Evolutionary conservation across 2,113 vertebrate genomes (phyloP).

Genomic region (Cyprinodon tularosa): DNA sequence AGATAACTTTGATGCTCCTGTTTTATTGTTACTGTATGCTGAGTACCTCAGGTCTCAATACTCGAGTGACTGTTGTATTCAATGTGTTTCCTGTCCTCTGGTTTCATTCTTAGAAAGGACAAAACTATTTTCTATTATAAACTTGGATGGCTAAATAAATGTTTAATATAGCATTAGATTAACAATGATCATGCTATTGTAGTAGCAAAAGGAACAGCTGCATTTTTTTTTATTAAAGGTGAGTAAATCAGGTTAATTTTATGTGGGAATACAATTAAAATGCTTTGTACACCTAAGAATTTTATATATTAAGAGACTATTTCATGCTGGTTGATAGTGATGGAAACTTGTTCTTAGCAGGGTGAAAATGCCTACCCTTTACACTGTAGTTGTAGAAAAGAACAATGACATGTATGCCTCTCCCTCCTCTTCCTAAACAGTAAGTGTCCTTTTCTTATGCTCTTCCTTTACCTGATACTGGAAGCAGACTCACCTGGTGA

Average conservation of each 20-base stretch:
- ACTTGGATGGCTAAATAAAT: neutral
- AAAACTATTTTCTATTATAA: too few relatives aligned
- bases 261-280: neutral
- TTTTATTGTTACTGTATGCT: neutral
- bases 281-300: neutral
- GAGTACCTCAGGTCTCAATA: neutral
- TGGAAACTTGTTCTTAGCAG: neutral
- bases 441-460: slow-evolving; percentile 38
- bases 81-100: too few relatives aligned
- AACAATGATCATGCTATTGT: neutral
- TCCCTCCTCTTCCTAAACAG: slow-evolving; percentile 18
- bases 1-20: neutral
- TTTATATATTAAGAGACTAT: neutral
- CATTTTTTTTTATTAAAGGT: neutral
- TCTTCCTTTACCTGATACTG: slow-evolving; percentile 29
- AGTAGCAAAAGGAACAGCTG: neutral
- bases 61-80: neutral
- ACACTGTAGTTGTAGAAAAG: slow-evolving; percentile 20
- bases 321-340: neutral
- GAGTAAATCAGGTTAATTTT: neutral
- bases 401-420: slow-evolving; percentile 32
- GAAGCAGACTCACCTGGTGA: slow-evolving; percentile 64
- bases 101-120: too few relatives aligned
- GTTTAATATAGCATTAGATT: neutral
- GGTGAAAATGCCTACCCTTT: neutral